These are phyloP conservation scores for Orycteropus afer DNA, from an alignment of 2,113 vertebrate species.

Conservation along the genomic window DNA sequence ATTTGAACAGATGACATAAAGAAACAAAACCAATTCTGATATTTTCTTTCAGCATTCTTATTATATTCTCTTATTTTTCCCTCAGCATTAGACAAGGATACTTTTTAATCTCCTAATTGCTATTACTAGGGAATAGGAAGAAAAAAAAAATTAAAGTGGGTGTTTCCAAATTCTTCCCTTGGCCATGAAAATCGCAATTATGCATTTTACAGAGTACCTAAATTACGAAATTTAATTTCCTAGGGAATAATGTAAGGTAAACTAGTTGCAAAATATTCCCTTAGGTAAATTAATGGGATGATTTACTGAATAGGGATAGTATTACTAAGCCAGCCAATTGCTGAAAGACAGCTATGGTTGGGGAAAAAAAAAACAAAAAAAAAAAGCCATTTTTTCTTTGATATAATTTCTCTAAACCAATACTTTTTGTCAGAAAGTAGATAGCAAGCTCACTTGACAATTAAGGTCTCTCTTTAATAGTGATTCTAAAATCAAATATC, in stretches of 20 bases:
- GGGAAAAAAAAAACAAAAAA: background rate
- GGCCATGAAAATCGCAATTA: slow-evolving; percentile 70
- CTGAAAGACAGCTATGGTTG: slow-evolving; percentile 51
- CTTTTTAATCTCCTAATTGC: slow-evolving; percentile 60
- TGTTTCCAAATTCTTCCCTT: slow-evolving; percentile 70
- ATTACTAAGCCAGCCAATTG: slow-evolving; percentile 77
- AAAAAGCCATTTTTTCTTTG: background rate
- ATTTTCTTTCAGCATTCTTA: slow-evolving; percentile 38
- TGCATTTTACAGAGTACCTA: slow-evolving; percentile 49
- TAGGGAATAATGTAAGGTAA: slow-evolving; percentile 73
- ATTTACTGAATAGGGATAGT: slow-evolving; percentile 68
- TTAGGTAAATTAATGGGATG: slow-evolving; percentile 73
- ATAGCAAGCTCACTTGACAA: background rate
- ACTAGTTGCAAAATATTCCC: slow-evolving; percentile 66
- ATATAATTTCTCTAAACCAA: background rate
- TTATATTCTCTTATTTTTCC: slow-evolving; percentile 57
- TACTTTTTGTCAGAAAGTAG: slow-evolving; percentile 4
- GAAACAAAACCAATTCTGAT: background rate
- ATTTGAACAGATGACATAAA: background rate
- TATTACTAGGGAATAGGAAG: slow-evolving; percentile 46
- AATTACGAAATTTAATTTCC: slow-evolving; percentile 67
- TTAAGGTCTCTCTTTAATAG: background rate
- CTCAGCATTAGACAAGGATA: slow-evolving; percentile 51
- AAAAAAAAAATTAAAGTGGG: slow-evolving; percentile 68
- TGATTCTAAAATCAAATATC: background rate